Conservation (phyloP, 2,113 vertebrate genomes). For the Steatornis caripensis region DNA sequence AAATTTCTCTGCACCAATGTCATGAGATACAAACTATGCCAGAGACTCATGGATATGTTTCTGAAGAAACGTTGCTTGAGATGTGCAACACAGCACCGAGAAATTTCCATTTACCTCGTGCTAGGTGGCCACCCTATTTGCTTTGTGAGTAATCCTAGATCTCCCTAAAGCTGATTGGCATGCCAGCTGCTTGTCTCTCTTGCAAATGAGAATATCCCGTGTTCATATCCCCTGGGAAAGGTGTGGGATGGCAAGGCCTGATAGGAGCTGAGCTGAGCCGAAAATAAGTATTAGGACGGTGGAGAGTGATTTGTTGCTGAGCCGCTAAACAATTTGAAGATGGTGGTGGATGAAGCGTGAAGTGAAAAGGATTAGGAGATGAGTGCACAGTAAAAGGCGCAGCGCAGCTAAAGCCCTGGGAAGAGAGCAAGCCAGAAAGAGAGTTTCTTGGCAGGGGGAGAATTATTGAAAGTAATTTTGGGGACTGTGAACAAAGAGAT, state of each 20-base stretch:
- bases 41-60: neutral
- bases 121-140: neutral
- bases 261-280: neutral
- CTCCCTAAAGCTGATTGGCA: neutral
- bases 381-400: neutral
- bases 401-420: neutral
- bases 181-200: neutral
- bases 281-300: neutral
- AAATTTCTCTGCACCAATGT: neutral
- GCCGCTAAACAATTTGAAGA: neutral
- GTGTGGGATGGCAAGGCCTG: neutral
- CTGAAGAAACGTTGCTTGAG: neutral
- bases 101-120: neutral
- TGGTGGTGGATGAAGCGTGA: neutral
- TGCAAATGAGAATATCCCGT: neutral
- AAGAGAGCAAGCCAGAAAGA: neutral
- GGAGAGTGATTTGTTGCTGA: neutral
- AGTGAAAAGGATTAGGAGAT: neutral
- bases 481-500: neutral
- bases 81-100: neutral
- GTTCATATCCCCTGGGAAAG: neutral
- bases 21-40: neutral
- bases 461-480: neutral
- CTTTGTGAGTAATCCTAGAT: neutral
- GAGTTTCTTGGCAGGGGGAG: neutral